Conservation (phyloP, 2,113 vertebrate species). For the Menidia beryllina region DNA sequence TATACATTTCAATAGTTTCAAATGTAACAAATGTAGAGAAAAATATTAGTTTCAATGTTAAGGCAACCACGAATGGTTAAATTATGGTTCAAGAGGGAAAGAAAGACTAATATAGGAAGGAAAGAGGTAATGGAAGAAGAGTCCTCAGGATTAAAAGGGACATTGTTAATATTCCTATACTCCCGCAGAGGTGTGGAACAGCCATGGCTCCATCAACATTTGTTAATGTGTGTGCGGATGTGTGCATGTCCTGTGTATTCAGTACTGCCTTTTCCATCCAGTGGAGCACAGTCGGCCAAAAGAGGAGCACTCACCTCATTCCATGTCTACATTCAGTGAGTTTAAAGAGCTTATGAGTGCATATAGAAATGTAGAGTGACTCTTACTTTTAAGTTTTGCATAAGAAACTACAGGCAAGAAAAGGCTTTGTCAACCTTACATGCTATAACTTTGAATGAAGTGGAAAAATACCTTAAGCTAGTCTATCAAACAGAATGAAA, state of each 20-base stretch:
- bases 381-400: constrained; percentile 10
- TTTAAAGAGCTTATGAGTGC: constrained; percentile 41
- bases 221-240: constrained; percentile 25
- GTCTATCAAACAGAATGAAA: neutral
- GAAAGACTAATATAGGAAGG: constrained; percentile 42
- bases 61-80: constrained; percentile 27
- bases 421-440: constrained; percentile 13
- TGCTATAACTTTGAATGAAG: constrained; percentile 19
- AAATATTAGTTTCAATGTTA: constrained; percentile 36
- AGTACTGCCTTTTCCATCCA: constrained; percentile 49
- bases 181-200: constrained; percentile 48
- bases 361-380: constrained; percentile 21
- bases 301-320: constrained; percentile 39
- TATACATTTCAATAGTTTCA: constrained; percentile 18
- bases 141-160: constrained; percentile 35
- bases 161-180: constrained; percentile 56
- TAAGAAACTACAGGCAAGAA: constrained; percentile 1
- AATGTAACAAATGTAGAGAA: constrained; percentile 17
- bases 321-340: constrained; percentile 48
- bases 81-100: constrained; percentile 34
- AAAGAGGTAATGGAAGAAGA: constrained; percentile 43
- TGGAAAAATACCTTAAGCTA: constrained; percentile 17
- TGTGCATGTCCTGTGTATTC: constrained; percentile 29
- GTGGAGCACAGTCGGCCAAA: constrained; percentile 44
- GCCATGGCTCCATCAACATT: constrained; percentile 54